phyloP scores from a whole-genome alignment of 2,113 vertebrate species.

The Gymnobelideus leadbeateri region DNA sequence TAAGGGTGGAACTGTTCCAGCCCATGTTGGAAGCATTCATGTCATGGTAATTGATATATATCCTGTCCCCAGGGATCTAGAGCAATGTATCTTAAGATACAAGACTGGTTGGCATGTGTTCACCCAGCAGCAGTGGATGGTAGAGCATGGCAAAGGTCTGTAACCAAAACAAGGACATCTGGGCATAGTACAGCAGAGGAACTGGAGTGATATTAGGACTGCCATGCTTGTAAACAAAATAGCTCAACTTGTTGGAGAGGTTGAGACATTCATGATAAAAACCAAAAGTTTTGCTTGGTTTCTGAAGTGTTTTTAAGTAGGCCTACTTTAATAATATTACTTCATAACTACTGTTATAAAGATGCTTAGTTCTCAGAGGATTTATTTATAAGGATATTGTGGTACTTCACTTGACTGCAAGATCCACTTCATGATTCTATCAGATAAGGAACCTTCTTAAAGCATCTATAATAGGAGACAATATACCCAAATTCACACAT shows the following conservation, averaged over 20 bases:
- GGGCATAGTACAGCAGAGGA: background rate
- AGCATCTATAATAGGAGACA: background rate
- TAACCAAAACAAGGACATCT: background rate
- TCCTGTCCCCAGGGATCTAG: background rate
- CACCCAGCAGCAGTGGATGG: background rate
- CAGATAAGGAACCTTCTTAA: background rate
- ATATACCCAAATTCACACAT: background rate
- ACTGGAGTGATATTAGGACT: background rate
- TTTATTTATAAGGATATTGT: conserved; percentile 18
- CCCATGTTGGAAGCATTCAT: background rate
- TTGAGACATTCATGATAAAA: background rate
- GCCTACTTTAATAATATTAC: background rate
- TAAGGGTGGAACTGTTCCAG: background rate
- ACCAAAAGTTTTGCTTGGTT: background rate
- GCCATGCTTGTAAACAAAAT: background rate
- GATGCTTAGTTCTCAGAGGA: background rate
- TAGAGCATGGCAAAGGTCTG: background rate
- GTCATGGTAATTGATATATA: background rate
- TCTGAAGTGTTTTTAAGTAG: background rate
- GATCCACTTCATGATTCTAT: background rate
- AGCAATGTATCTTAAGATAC: background rate
- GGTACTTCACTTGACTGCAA: background rate
- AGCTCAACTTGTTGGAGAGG: background rate
- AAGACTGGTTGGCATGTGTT: background rate
- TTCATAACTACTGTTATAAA: background rate